Evolutionary conservation across 2,113 vertebrate genomes (phyloP).

Genomic region (Apus apus): DNA sequence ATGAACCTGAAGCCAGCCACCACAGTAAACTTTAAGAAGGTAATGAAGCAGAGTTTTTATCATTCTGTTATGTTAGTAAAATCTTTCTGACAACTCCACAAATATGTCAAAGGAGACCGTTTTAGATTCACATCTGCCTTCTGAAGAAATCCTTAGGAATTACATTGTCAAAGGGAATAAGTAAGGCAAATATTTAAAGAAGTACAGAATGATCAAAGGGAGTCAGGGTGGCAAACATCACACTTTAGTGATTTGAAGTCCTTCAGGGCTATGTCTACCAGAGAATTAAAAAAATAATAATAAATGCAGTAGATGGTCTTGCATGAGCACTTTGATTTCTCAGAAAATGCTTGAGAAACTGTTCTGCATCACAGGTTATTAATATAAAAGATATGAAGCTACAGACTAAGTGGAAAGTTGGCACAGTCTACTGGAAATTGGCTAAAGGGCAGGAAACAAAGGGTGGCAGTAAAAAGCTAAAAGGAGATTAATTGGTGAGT

Average conservation of each 20-base stretch:
- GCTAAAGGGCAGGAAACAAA: conserved; percentile 74
- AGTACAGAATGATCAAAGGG: not conserved
- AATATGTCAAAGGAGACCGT: not conserved
- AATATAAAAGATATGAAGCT: conserved; percentile 60
- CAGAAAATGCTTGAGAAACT: conserved; percentile 47
- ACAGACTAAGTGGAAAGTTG: conserved; percentile 72
- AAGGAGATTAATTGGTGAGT: conserved; percentile 74
- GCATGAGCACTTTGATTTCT: conserved; percentile 31
- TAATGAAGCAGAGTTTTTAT: not conserved
- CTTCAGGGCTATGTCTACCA: not conserved
- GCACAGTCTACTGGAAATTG: conserved; percentile 72
- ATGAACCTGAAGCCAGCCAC: not conserved
- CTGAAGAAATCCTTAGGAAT: conserved; percentile 18
- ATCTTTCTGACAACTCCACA: not conserved
- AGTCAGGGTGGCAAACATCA: not conserved
- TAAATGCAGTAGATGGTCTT: not conserved
- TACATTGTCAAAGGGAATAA: not conserved
- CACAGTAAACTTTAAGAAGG: not conserved
- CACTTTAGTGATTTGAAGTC: not conserved
- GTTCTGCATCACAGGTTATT: conserved; percentile 67
- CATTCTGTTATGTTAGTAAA: not conserved
- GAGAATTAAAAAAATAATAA: not conserved
- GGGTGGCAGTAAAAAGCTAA: conserved; percentile 70
- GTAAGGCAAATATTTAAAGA: not conserved
- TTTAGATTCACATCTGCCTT: conserved; percentile 5